phyloP scores from a whole-genome alignment of 2,113 vertebrate species.

The Camelus dromedarius region DNA sequence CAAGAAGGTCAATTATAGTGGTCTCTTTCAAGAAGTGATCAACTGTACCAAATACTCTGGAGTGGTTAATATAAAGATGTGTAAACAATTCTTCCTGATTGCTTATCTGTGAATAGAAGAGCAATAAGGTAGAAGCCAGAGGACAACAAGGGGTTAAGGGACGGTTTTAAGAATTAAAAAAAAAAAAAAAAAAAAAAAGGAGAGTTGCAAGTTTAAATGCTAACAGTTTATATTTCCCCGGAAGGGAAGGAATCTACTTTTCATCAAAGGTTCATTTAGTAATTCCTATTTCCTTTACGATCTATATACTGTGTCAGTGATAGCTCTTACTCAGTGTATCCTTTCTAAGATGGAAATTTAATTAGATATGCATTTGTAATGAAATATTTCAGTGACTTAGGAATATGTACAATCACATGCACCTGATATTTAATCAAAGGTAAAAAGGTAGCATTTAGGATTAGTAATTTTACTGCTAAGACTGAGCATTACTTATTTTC shows the following conservation, averaged over 20 bases:
- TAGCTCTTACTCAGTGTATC: not conserved
- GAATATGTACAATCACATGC: not conserved
- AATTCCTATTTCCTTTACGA: slow-evolving; percentile 60
- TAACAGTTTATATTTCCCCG: slow-evolving; percentile 30
- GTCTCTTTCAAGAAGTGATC: not conserved
- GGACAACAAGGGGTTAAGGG: not conserved
- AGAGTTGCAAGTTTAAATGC: not conserved
- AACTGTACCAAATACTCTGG: not conserved
- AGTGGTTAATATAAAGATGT: not conserved
- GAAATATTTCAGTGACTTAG: slow-evolving; percentile 28
- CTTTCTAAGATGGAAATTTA: slow-evolving; percentile 63
- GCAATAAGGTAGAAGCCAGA: not conserved
- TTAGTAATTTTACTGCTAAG: slow-evolving; percentile 37
- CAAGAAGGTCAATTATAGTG: not conserved
- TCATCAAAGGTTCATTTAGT: slow-evolving; percentile 32
- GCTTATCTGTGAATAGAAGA: not conserved
- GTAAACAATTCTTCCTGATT: slow-evolving; percentile 1
- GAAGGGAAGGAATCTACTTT: slow-evolving; percentile 49
- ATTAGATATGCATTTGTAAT: slow-evolving; percentile 39
- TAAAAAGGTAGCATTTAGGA: slow-evolving; percentile 47
- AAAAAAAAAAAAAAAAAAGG: not conserved
- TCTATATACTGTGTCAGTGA: not conserved
- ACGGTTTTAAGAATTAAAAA: not conserved
- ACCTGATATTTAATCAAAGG: slow-evolving; percentile 41
- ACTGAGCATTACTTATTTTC: slow-evolving; percentile 58